These are phyloP conservation scores for Eolophus roseicapilla DNA, from an alignment of 2,113 vertebrate species.

Conservation along the genomic window DNA sequence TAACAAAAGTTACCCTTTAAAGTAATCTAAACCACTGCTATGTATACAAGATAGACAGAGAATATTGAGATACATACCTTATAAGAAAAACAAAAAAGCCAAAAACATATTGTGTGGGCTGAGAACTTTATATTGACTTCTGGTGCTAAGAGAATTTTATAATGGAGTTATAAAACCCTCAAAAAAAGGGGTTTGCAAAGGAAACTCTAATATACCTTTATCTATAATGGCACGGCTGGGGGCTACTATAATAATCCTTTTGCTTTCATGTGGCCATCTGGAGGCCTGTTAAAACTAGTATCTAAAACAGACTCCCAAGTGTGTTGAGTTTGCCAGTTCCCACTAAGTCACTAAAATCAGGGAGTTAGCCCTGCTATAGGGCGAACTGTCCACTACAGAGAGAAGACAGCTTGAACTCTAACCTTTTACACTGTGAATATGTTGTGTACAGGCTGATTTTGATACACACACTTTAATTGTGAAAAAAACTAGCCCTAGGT, in stretches of 20 bases:
- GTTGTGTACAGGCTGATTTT: conserved; percentile 50
- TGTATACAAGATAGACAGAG: background rate
- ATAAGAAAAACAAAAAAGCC: background rate
- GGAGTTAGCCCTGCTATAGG: conserved; percentile 56
- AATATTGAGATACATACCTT: background rate
- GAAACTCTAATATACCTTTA: conserved; percentile 76
- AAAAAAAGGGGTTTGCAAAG: conserved; percentile 64
- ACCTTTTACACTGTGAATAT: conserved; percentile 30
- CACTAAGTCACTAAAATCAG: conserved; percentile 75
- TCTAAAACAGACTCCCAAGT: conserved; percentile 78
- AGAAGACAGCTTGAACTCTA: conserved; percentile 48
- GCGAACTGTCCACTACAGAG: conserved; percentile 48
- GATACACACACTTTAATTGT: conserved; percentile 22
- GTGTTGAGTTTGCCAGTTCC: conserved; percentile 74
- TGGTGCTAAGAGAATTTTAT: conserved; percentile 54
- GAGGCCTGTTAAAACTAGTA: conserved; percentile 80
- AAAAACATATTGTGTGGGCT: conserved; percentile 52
- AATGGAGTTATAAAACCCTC: conserved; percentile 68
- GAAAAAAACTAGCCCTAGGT: conserved; percentile 8
- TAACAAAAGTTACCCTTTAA: background rate
- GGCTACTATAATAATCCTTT: conserved; percentile 80
- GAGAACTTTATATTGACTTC: conserved; percentile 63
- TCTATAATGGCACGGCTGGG: conserved; percentile 77
- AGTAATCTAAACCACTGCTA: background rate
- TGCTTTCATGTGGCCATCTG: conserved; percentile 82